Conservation (phyloP, 2,888 invertebrate species). For the Bombylius major region DNA sequence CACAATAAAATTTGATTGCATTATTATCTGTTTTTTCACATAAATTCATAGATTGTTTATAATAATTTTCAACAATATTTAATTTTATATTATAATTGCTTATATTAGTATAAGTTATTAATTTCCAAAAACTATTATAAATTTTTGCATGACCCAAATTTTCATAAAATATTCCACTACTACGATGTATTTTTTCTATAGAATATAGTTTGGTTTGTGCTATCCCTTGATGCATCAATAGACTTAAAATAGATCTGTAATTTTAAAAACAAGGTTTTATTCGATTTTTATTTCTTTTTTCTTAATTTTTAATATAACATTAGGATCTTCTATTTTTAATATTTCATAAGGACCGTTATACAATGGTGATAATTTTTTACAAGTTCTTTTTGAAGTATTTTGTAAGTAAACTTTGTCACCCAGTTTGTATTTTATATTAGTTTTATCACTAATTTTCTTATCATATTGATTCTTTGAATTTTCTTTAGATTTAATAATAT, state of each 20-base stretch:
- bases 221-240: too few species aligned
- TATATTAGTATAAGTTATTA: conserved; percentile 4
- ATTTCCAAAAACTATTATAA: conserved; percentile 4
- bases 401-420: conserved; percentile 6
- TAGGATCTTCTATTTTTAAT: neutral
- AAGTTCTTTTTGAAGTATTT: conserved; percentile 4
- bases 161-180: conserved; percentile 11
- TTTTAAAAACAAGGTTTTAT: conserved; percentile 1
- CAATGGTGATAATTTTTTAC: conserved; percentile 4
- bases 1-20: neutral
- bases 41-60: neutral
- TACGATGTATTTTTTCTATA: too few species aligned
- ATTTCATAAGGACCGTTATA: conserved; percentile 8
- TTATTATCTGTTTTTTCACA: neutral
- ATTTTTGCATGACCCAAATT: conserved; percentile 5
- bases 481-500: conserved; percentile 6
- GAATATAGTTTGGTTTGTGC: neutral
- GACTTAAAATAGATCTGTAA: neutral
- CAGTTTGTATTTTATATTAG: conserved; percentile 1
- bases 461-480: conserved; percentile 6
- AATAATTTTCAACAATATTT: neutral
- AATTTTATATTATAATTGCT: conserved; percentile 1
- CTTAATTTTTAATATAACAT: conserved; percentile 7
- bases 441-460: neutral
- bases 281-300: neutral